A percentile compares a stretch with the other conserved stretches of the same genome.
Evolutionary conservation across 2,888 invertebrate genomes (phyloP).

Genomic region (Iphiclides podalirius): DNA sequence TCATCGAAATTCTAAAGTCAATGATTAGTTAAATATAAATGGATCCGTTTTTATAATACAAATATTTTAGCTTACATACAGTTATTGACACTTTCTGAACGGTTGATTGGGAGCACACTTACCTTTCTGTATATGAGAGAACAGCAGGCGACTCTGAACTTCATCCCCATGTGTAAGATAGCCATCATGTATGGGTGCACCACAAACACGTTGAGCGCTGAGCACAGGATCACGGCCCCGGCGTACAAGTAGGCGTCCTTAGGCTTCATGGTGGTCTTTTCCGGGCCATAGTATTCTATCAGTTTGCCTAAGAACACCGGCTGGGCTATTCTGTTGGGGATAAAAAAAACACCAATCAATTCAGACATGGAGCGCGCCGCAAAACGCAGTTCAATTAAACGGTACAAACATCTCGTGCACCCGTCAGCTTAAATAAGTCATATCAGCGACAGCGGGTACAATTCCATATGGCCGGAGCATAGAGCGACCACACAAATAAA

Average conservation of each 20-base stretch:
- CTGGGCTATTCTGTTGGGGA: conserved; percentile 77
- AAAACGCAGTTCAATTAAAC: background rate
- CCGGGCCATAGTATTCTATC: conserved; percentile 80
- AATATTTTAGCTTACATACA: too few species aligned
- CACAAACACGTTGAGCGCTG: conserved; percentile 87
- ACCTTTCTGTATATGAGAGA: conserved; percentile 91
- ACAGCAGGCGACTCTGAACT: conserved; percentile 89
- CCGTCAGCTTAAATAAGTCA: conserved; percentile 12
- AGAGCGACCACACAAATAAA: background rate
- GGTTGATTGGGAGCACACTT: conserved; percentile 28
- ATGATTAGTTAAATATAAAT: too few species aligned
- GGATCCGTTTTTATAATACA: too few species aligned
- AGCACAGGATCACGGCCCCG: conserved; percentile 85
- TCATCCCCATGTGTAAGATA: conserved; percentile 90
- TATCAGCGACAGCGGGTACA: background rate
- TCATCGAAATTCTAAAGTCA: too few species aligned
- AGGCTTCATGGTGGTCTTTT: conserved; percentile 43
- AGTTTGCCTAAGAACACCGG: conserved; percentile 83
- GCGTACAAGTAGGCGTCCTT: conserved; percentile 88
- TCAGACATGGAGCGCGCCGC: background rate
- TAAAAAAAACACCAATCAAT: conserved; percentile 15
- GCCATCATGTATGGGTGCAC: conserved; percentile 95
- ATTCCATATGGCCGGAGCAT: background rate
- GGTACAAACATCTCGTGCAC: too few species aligned
- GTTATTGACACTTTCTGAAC: too few species aligned